Percentiles rank a stretch among this genome's conserved stretches.
phyloP scores from a whole-genome alignment of 2,888 invertebrate species.

The Blomia tropicalis region DNA sequence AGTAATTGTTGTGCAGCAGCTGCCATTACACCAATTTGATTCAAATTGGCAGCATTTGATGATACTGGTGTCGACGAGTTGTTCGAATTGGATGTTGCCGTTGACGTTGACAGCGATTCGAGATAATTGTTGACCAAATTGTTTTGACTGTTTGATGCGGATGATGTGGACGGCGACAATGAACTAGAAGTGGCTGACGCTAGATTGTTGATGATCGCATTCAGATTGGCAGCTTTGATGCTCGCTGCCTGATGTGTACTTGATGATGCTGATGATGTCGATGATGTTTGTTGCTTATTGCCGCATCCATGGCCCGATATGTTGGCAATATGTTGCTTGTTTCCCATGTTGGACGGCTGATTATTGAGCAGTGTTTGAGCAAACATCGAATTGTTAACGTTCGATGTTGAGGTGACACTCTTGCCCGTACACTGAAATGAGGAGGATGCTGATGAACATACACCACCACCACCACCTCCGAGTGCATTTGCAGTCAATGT shows the following conservation, averaged over 20 bases:
- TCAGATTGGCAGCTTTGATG: conserved; percentile 14
- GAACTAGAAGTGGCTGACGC: not conserved
- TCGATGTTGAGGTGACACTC: no score
- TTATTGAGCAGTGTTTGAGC: not conserved
- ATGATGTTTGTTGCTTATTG: no score
- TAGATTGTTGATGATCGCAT: conserved; percentile 14
- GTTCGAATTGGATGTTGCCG: not conserved
- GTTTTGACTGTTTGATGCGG: not conserved
- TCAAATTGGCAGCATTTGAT: no score
- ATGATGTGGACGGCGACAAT: not conserved
- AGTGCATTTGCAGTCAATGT: no score
- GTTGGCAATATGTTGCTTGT: not conserved
- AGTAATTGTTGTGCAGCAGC: conserved; percentile 6
- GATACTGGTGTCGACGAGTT: no score
- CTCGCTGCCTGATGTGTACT: not conserved
- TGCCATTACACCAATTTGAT: not conserved
- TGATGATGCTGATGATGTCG: no score
- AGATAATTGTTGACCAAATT: not conserved
- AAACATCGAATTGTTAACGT: not conserved
- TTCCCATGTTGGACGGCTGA: not conserved
- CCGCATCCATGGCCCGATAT: no score
- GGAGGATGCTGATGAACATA: no score
- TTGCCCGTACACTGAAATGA: no score
- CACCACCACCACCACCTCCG: no score
- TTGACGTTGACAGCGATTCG: no score